Base-by-base conservation (phyloP, 2,797 vertebrate genomes). In the Gallinago nigripennis region DNA sequence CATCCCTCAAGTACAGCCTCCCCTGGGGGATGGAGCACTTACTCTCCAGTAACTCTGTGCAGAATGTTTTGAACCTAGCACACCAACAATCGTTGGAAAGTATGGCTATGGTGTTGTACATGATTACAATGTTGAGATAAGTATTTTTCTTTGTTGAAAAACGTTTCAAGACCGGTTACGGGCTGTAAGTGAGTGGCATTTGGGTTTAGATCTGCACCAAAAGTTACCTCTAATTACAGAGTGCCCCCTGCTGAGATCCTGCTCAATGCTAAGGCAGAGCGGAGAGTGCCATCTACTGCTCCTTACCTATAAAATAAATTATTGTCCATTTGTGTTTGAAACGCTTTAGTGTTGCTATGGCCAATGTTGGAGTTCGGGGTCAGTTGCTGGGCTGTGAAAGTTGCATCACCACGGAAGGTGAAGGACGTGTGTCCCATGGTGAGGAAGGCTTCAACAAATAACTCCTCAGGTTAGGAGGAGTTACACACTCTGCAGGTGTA, bases 201-300 rank as follows among this genome's bases (percentile, higher is more conserved):
- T 63, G 77, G 66, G 57, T 88, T 57, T 68, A 48, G 78, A 48
- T 31, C 41, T 11, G 7, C 31, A 82, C 83, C 81, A 28, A 5
- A 35, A 68, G 43, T 21, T 66, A 39, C 33, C 85, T 58, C 28
- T 16, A 21, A 35, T 31, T 94, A 72, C 70, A 93, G 82, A 70
- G 86, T 92, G 96, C 82, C 95, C 95, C 95, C 95, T 86, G 93
- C 75, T 73, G 77, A 82, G 87, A 41, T 25, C 50, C 63, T 66
- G 71, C 71, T 46, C 50, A 1, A 56, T 2, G 56, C 80, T 83
- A 54, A 86, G 88, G 90, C 94, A 17, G 84, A 89, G 92, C 65
- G 11, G 71, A 92, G 89, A 96, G 91, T 96, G 96, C 96, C 95
- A 92, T 93, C 96, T 96, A 68, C 96, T 96, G 95, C 96, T 89